Percentiles rank a stretch among this genome's conserved stretches.
Conservation (phyloP, 2,113 vertebrate species). For the Ochotona princeps region DNA sequence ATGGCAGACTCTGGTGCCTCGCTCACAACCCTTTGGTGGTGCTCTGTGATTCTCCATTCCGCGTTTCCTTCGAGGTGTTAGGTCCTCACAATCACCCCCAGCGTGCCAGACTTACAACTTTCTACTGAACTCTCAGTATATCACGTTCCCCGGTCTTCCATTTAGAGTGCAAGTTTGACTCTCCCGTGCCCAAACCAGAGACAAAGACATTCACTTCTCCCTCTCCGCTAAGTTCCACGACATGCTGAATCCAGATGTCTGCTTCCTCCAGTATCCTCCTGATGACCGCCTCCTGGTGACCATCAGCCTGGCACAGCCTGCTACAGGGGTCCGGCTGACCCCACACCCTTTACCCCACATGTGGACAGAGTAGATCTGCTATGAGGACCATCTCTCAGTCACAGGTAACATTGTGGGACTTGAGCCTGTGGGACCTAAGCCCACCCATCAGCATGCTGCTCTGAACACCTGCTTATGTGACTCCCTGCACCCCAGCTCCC, state of each 20-base stretch:
- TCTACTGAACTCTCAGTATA: background rate
- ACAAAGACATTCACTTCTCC: background rate
- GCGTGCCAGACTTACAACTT: background rate
- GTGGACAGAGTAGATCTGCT: background rate
- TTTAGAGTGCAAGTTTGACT: background rate
- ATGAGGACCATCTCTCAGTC: background rate
- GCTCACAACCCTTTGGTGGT: fast-evolving
- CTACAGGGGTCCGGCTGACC: too few species aligned
- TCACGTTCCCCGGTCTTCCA: background rate
- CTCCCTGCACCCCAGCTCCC: background rate
- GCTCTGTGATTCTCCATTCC: background rate
- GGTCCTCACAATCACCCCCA: background rate
- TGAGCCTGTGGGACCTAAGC: background rate
- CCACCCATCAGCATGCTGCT: background rate
- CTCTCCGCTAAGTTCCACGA: too few species aligned
- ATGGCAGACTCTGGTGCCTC: background rate
- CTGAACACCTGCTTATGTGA: too few species aligned
- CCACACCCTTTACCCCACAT: background rate
- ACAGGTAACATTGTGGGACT: background rate
- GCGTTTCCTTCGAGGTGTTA: too few species aligned
- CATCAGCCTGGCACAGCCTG: background rate
- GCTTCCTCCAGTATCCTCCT: background rate
- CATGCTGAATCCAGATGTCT: background rate
- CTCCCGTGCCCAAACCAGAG: background rate
- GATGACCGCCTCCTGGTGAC: background rate